These are phyloP conservation scores for Bufo bufo DNA, from an alignment of 2,113 vertebrate genomes.

Conservation along the genomic window DNA sequence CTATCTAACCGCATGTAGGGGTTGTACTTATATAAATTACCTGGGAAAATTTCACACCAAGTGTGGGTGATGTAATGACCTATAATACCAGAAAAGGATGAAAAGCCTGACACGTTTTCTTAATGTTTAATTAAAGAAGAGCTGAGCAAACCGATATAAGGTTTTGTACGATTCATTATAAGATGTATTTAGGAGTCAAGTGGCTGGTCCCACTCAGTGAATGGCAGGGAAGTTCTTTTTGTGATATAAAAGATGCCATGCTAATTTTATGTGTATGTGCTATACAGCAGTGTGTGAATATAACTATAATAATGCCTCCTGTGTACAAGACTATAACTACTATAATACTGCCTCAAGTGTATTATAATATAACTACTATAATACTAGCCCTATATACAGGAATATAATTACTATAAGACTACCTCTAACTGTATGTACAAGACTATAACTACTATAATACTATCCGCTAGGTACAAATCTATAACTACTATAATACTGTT, in stretches of 20 bases:
- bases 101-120: neutral
- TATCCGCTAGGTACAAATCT: no score
- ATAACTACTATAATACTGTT: neutral
- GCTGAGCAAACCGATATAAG: no score
- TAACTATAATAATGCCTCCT: neutral
- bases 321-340: neutral
- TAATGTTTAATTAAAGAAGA: no score
- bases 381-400: neutral
- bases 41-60: neutral
- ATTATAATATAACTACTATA: neutral
- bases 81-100: neutral
- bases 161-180: no score
- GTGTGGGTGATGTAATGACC: neutral
- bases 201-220: no score
- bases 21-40: neutral
- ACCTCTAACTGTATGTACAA: neutral
- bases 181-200: no score
- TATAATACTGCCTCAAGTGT: neutral
- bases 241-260: no score
- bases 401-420: slow-evolving; percentile 5
- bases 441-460: no score
- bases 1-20: neutral
- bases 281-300: no score
- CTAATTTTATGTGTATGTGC: no score
- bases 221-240: no score